phyloP scores from a whole-genome alignment of 2,113 vertebrate genomes.

The Odobenus rosmarus region DNA sequence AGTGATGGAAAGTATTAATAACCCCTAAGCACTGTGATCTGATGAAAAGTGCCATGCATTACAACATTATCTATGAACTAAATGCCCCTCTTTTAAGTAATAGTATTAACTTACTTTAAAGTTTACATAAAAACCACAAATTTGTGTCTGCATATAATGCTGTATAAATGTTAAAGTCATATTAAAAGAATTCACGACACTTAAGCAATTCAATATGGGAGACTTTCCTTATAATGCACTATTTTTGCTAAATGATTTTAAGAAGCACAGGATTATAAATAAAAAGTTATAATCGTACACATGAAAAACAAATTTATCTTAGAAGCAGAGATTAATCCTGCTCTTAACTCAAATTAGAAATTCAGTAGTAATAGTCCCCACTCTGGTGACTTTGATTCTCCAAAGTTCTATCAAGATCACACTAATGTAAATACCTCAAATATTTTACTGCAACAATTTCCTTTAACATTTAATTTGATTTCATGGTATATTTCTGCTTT shows the following conservation, averaged over 20 bases:
- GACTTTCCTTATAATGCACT: neutral
- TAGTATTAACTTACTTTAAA: neutral
- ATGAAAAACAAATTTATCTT: neutral
- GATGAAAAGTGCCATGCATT: neutral
- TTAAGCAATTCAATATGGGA: neutral
- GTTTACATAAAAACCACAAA: neutral
- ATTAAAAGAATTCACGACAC: neutral
- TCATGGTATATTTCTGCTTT: neutral
- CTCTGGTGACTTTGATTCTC: neutral
- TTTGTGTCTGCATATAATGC: neutral
- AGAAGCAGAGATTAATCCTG: neutral
- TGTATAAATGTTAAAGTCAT: neutral
- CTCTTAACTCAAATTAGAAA: neutral
- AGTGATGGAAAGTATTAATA: conserved; percentile 49
- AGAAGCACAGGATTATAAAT: neutral
- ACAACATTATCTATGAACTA: neutral
- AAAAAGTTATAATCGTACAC: conserved; percentile 9
- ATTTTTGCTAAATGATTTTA: neutral
- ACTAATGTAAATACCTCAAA: neutral
- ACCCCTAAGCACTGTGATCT: neutral
- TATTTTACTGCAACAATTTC: neutral
- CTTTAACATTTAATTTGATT: conserved; percentile 3
- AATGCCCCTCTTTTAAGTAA: conserved; percentile 13
- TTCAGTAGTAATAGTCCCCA: neutral
- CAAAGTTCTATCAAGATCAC: neutral